These are phyloP conservation scores for Rhabditophanes sp. DNA, from an alignment of 2,888 invertebrate genomes.

Conservation along the genomic window DNA sequence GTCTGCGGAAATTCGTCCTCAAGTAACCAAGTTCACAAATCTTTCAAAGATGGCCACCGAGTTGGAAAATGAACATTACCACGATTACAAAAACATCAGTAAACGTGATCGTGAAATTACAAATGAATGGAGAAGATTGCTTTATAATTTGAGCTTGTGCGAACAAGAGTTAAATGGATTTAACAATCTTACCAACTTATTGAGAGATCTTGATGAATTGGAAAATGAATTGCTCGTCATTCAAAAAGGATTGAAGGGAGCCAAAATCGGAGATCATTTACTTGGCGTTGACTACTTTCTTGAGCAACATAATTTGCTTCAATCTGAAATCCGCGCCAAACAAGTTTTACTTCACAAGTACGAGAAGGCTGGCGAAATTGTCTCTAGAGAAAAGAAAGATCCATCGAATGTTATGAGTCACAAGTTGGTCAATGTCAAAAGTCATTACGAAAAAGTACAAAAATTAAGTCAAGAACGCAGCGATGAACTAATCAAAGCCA, in stretches of 20 bases:
- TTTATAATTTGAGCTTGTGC: conserved; percentile 66
- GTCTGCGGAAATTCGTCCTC: conserved; percentile 19
- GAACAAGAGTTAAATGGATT: conserved; percentile 53
- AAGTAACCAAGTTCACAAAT: conserved; percentile 80
- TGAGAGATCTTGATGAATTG: conserved; percentile 78
- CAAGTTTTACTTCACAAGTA: conserved; percentile 65
- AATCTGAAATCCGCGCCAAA: conserved; percentile 53
- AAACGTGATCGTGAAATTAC: conserved; percentile 37
- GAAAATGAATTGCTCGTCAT: conserved; percentile 56
- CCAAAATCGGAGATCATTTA: conserved; percentile 76
- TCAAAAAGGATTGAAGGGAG: conserved; percentile 8
- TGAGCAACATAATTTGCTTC: conserved; percentile 79
- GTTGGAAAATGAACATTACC: conserved; percentile 73
- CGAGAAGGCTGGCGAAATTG: conserved; percentile 17
- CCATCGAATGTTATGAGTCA: conserved; percentile 56
- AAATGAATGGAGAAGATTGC: conserved; percentile 61
- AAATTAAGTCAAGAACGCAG: conserved; percentile 63
- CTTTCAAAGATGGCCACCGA: conserved; percentile 82
- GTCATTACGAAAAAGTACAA: conserved; percentile 59
- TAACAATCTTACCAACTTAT: conserved; percentile 68
- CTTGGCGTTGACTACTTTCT: conserved; percentile 81
- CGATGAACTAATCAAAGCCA: conserved; percentile 68
- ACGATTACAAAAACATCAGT: conserved; percentile 65
- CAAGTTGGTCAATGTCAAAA: conserved; percentile 60
- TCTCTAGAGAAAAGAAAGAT: conserved; percentile 44